phyloP scores from a whole-genome alignment of 2,797 vertebrate genomes.

The Microctenopoma steveboyesi region DNA sequence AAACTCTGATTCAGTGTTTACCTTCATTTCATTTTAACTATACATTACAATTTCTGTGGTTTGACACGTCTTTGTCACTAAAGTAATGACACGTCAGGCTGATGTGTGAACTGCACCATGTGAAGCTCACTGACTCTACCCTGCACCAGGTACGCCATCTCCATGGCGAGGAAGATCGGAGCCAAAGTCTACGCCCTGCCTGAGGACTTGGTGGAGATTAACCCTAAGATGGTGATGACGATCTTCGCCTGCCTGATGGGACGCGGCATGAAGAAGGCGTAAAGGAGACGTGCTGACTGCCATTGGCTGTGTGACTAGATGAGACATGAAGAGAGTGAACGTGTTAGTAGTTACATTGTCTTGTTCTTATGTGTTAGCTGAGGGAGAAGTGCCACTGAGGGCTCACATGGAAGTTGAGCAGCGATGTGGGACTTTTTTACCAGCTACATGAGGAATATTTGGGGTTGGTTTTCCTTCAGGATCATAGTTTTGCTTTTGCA shows the following conservation, averaged over 20 bases:
- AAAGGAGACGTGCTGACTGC: slow-evolving; percentile 61
- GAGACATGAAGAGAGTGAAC: slow-evolving; percentile 1
- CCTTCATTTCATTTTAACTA: too few relatives aligned
- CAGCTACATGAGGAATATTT: not conserved
- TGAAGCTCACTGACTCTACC: slow-evolving; percentile 3
- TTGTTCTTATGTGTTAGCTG: not conserved
- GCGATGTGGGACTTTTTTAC: slow-evolving; percentile 8
- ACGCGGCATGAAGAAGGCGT: slow-evolving; percentile 92
- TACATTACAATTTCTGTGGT: too few relatives aligned
- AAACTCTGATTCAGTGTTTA: too few relatives aligned
- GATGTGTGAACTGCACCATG: not conserved
- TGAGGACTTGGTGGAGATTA: slow-evolving; percentile 94
- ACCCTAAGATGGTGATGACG: slow-evolving; percentile 98
- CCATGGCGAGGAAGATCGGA: slow-evolving; percentile 96
- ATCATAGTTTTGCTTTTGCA: not conserved
- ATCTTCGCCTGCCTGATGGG: slow-evolving; percentile 99
- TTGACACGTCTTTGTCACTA: too few relatives aligned
- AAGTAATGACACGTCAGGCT: too few relatives aligned
- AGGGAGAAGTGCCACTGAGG: not conserved
- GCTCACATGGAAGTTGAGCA: not conserved
- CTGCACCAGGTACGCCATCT: slow-evolving; percentile 90
- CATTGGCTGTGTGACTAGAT: slow-evolving; percentile 66
- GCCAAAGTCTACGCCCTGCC: slow-evolving; percentile 95
- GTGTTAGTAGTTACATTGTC: not conserved
- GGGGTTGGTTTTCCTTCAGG: slow-evolving; percentile 4